Evolutionary conservation across 2,113 vertebrate species (phyloP), one percentile per base, ranked within the genome.

Genomic region (Cnemophilus loriae): DNA sequence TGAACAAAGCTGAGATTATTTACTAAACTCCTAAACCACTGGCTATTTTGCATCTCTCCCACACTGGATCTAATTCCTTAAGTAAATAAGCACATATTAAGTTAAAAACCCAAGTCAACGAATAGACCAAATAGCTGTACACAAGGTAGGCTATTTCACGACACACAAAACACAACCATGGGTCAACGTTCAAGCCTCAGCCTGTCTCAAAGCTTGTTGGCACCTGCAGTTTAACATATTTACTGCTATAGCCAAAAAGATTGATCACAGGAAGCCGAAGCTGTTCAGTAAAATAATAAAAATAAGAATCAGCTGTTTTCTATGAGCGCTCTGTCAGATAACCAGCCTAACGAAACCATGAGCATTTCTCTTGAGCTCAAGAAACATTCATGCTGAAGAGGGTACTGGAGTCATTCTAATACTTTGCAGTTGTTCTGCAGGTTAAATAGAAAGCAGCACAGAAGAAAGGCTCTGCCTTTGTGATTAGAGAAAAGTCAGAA

Each of bases 1-100:
- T 64, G 96, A 97, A 97, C 92, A 97, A 97, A 97, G 81, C 84
- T 84, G 63, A 97, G 93, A 95, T 97, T 97, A 96, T 97, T 96
- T 97, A 94, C 86, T 91, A 97, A 97, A 95, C 53, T 97, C 89
- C 78, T 88, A 96, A 96, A 96, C 76, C 26, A 32, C 69, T 80
- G 87, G 20, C 92, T 97, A 86, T 86, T 97, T 97, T 96, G 89
- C 69, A 95, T 97, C 94, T 97, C 90, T 97, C 83, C 92, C 88
- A 97, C 84, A 83, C 74, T 92, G 95, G 84, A 88, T 96, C 96
- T 96, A 96, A 98, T 97, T 98, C 94, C 35, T 49, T 91, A 61
- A 92, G 93, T 92, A 97, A 97, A 96, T 93, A 97, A 93, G 71
- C 67, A 88, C 71, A 81, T 90, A 96, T 87, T 94, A 97, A 93